Evolutionary conservation across 2,888 invertebrate species (phyloP), one percentile per base, ranked within the genome.

Genomic region (Enchytraeus crypticus): DNA sequence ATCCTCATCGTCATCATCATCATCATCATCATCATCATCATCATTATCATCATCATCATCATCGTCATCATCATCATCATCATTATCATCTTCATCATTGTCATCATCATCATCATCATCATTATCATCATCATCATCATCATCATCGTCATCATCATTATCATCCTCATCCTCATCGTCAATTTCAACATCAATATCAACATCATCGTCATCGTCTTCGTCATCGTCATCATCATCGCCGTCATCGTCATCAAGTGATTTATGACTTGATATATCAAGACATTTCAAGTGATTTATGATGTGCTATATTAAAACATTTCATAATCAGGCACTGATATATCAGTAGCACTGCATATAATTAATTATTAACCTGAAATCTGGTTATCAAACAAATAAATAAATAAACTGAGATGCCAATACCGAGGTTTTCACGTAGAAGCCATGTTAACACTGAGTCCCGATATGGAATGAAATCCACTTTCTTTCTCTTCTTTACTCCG

Each of bases 401-500:
- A n/a, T n/a, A n/a, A n/a, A n/a, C n/a, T n/a, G n/a, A n/a, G n/a
- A n/a, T n/a, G n/a, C n/a, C n/a, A n/a, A 21, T 3, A 51, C 53
- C 53, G 3, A 51, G 53, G 26, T 51, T 51, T 51, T 51, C 53
- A 18, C 53, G 27, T 8, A 84, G 72, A 49, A 84, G 74, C 67
- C 82, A 81, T 2, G 84, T 84, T 58, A 84, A 73, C 2, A 79
- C 79, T 2, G 84, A 83, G 71, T 84, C 82, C 64, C 83, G 74
- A 70, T 78, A 84, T n/a, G 84, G 84, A 34, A 84, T 83, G 5
- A 83, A 51, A 23, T 51, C 53, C 2, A 33, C 21, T 21, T 11
- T 51, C 30, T 51, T 51, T 21, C 33, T 51, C 53, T 51, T 51
- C 11, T 51, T 51, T 23, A 32, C 33, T 30, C 30, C 30, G 11